Percentiles rank a stretch among this genome's conserved stretches.
These are phyloP conservation scores for Bufotes viridis DNA, from an alignment of 2,797 vertebrate species.

Conservation along the genomic window DNA sequence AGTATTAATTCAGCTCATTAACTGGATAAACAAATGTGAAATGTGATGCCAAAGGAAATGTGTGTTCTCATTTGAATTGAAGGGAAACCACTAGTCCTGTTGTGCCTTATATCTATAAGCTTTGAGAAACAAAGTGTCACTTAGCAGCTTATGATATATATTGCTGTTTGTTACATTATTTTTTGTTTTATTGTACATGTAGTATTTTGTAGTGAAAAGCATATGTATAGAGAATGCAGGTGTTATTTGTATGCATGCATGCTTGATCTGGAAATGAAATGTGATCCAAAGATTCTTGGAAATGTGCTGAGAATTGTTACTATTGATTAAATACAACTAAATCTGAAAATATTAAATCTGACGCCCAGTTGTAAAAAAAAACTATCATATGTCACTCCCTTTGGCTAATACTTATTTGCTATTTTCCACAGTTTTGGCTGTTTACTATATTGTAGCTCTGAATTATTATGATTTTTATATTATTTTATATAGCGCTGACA, in stretches of 20 bases:
- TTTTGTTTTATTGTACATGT: conserved; percentile 26
- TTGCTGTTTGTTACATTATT: conserved; percentile 11
- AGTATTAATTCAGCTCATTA: too few species aligned
- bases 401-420: too few species aligned
- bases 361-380: neutral
- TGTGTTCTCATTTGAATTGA: conserved; percentile 1
- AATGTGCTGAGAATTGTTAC: neutral
- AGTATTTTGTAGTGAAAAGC: conserved; percentile 26
- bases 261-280: conserved; percentile 19
- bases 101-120: conserved; percentile 33
- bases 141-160: neutral
- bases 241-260: conserved; percentile 32
- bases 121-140: conserved; percentile 33
- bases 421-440: too few species aligned
- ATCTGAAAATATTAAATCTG: neutral
- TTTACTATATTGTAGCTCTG: too few species aligned
- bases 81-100: conserved; percentile 7
- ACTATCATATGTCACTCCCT: too few species aligned
- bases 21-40: conserved; percentile 40
- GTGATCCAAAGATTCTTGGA: neutral
- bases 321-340: neutral
- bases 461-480: too few species aligned
- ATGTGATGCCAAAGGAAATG: neutral
- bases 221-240: conserved; percentile 9
- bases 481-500: too few species aligned